Evolutionary conservation across 2,888 invertebrate genomes (phyloP).

Genomic region (Synergus laeviventris): DNA sequence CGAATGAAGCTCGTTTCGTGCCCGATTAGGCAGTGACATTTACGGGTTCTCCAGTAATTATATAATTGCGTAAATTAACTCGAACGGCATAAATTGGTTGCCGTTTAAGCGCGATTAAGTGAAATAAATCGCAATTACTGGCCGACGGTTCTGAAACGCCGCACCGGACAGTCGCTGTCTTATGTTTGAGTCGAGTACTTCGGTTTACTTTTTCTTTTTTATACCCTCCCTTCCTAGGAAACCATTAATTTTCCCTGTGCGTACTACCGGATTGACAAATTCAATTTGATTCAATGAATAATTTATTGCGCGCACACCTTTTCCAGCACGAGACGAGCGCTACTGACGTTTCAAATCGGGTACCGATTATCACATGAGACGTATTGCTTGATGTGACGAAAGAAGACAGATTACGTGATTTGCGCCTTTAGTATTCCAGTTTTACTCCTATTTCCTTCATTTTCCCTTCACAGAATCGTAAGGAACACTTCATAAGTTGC

Average conservation of each 20-base stretch:
- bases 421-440: background rate
- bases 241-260: slow-evolving; percentile 35
- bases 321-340: slow-evolving; percentile 32
- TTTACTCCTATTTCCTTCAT: background rate
- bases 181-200: slow-evolving; percentile 43
- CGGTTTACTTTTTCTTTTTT: slow-evolving; percentile 46
- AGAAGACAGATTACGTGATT: slow-evolving; percentile 33
- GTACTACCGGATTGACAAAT: slow-evolving; percentile 46
- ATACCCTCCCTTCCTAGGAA: slow-evolving; percentile 43
- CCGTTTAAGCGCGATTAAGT: slow-evolving; percentile 73
- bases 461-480: background rate
- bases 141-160: slow-evolving; percentile 56
- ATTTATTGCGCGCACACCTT: slow-evolving; percentile 41
- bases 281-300: slow-evolving; percentile 50
- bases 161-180: slow-evolving; percentile 58
- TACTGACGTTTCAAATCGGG: slow-evolving; percentile 20
- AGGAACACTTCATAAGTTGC: background rate
- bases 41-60: slow-evolving; percentile 66
- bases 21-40: slow-evolving; percentile 63
- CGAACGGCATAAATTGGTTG: slow-evolving; percentile 70
- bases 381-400: slow-evolving; percentile 20
- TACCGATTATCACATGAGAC: slow-evolving; percentile 33
- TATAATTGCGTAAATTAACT: slow-evolving; percentile 74
- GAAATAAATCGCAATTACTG: slow-evolving; percentile 74
- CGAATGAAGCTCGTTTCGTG: slow-evolving; percentile 52